phyloP scores from a whole-genome alignment of 1,140 invertebrate genomes.

The Drosophila lacertosa region DNA sequence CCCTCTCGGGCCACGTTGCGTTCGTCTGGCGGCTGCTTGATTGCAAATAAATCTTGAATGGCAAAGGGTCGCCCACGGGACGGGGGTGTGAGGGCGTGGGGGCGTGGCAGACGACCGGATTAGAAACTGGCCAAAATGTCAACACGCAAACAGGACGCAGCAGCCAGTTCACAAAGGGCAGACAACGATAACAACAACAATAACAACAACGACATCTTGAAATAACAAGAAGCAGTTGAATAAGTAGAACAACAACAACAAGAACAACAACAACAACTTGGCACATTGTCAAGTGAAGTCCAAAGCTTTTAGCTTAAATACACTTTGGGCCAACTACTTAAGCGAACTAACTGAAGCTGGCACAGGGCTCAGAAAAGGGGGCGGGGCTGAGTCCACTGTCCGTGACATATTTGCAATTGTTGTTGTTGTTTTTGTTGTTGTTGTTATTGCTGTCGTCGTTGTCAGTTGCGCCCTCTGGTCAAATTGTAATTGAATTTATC shows the following conservation, averaged over 20 bases:
- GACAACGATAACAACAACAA: slow-evolving; percentile 25
- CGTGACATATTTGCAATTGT: slow-evolving; percentile 43
- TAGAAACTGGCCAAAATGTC: slow-evolving; percentile 47
- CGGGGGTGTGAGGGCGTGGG: background rate
- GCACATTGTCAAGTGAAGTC: slow-evolving; percentile 72
- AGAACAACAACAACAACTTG: slow-evolving; percentile 56
- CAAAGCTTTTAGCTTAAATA: slow-evolving; percentile 82
- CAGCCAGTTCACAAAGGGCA: slow-evolving; percentile 23
- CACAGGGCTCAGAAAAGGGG: slow-evolving; percentile 1
- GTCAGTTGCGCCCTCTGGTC: slow-evolving; percentile 3
- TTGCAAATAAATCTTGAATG: slow-evolving; percentile 64
- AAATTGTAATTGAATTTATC: slow-evolving; percentile 76
- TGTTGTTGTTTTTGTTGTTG: slow-evolving; percentile 15
- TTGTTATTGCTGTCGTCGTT: background rate
- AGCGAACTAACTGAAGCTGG: slow-evolving; percentile 39
- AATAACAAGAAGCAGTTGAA: slow-evolving; percentile 14
- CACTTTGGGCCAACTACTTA: slow-evolving; percentile 79
- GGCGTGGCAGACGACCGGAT: slow-evolving; percentile 33
- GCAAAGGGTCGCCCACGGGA: slow-evolving; percentile 24
- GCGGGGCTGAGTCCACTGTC: slow-evolving; percentile 15
- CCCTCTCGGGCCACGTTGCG: background rate
- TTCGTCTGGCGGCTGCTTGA: slow-evolving; percentile 25
- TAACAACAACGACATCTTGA: background rate
- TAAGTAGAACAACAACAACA: slow-evolving; percentile 21
- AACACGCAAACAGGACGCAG: slow-evolving; percentile 39